phyloP scores from a whole-genome alignment of 37 sponge, comb jelly and placozoan genomes.

The Beroe forskalii region DNA sequence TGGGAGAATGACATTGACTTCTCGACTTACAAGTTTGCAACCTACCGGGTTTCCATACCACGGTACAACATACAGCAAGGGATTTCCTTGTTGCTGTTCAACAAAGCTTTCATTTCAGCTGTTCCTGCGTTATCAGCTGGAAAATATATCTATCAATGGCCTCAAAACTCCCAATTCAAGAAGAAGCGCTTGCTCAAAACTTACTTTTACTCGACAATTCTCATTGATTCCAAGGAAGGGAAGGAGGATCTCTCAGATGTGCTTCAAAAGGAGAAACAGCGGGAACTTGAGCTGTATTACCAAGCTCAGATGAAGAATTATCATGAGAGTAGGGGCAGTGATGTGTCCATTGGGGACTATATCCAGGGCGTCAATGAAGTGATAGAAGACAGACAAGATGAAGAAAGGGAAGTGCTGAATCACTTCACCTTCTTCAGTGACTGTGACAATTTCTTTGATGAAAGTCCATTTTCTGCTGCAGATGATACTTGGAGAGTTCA shows the following conservation, averaged over 20 bases:
- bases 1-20: conserved; percentile 36
- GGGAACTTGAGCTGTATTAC: neutral
- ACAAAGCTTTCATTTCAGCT: neutral
- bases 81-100: conserved; percentile 11
- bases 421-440: neutral
- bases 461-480: neutral
- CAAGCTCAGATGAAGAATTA: neutral
- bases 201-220: conserved; percentile 3
- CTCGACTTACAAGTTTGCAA: neutral
- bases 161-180: neutral
- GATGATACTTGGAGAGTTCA: neutral
- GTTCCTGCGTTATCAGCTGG: conserved; percentile 26
- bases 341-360: neutral
- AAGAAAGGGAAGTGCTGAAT: neutral
- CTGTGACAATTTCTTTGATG: neutral
- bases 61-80: neutral
- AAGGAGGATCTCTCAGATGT: conserved; percentile 30
- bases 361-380: neutral
- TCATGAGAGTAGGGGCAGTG: neutral
- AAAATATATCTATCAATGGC: conserved; percentile 19
- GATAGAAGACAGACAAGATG: neutral
- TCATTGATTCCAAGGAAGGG: neutral
- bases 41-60: neutral
- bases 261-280: neutral
- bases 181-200: neutral